These are phyloP conservation scores for Catamblyrhynchus diadema DNA, from an alignment of 2,797 vertebrate species.

Conservation along the genomic window DNA sequence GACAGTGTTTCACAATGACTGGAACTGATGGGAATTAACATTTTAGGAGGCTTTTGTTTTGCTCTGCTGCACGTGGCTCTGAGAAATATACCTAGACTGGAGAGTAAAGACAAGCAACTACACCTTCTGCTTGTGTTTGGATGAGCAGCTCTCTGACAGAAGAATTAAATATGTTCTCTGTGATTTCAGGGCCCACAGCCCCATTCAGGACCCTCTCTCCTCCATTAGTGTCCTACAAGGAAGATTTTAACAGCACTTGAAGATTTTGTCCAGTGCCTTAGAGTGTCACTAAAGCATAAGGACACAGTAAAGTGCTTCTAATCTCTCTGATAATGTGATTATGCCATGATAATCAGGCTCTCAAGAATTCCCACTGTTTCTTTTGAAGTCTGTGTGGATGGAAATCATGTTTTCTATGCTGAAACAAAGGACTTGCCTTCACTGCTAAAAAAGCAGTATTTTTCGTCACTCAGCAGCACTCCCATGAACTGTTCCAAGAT, in stretches of 20 bases:
- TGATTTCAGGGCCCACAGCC: not conserved
- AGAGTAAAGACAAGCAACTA: not conserved
- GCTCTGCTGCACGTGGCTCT: conserved; percentile 8
- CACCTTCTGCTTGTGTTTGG: not conserved
- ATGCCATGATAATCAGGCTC: conserved; percentile 51
- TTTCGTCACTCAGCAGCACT: not conserved
- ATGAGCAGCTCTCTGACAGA: conserved; percentile 2
- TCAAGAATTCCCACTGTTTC: conserved; percentile 51
- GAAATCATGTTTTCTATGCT: conserved; percentile 53
- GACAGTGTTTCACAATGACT: not conserved
- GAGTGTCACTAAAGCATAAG: conserved; percentile 39
- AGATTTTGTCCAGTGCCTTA: not conserved
- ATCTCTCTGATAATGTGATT: conserved; percentile 63
- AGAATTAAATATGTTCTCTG: not conserved
- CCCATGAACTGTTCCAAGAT: conserved; percentile 15
- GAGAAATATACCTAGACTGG: not conserved
- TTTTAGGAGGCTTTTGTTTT: not conserved
- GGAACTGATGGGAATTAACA: not conserved
- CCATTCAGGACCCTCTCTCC: not conserved
- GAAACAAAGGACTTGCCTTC: conserved; percentile 39
- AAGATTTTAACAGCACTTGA: conserved; percentile 26
- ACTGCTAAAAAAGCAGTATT: conserved; percentile 15
- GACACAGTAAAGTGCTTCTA: conserved; percentile 51
- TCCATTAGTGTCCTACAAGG: not conserved
- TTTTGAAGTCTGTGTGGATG: conserved; percentile 49